These are phyloP conservation scores for Pangasianodon gigas DNA, from an alignment of 2,113 vertebrate species.

Conservation along the genomic window DNA sequence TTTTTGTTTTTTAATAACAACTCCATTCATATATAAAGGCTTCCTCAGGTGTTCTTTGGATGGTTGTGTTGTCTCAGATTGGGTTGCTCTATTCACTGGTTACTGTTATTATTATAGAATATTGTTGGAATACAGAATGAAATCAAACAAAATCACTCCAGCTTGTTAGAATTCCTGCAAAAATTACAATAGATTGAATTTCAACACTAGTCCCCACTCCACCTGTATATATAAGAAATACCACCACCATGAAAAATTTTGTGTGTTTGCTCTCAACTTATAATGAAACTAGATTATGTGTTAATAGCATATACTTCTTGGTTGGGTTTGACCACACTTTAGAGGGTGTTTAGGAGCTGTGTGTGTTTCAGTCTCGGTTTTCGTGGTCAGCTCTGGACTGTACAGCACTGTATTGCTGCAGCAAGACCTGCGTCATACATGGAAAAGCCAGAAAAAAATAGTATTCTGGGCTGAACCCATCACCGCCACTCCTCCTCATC, in stretches of 20 bases:
- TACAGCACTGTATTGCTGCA: constrained; percentile 67
- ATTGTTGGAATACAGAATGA: not conserved
- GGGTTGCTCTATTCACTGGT: not conserved
- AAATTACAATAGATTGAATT: not conserved
- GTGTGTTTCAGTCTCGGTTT: constrained; percentile 56
- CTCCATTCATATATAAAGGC: not conserved
- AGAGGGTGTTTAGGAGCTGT: constrained; percentile 4
- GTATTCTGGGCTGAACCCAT: constrained; percentile 68
- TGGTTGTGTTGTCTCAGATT: not conserved
- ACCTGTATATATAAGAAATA: not conserved
- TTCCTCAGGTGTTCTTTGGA: not conserved
- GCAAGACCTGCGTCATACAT: constrained; percentile 68
- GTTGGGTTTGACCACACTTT: not conserved
- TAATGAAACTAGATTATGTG: constrained; percentile 29
- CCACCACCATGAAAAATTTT: not conserved
- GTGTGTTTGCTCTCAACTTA: not conserved
- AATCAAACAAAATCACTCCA: not conserved
- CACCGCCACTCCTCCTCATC: constrained; percentile 42
- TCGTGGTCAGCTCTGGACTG: constrained; percentile 67
- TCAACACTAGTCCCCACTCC: not conserved
- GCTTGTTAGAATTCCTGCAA: not conserved
- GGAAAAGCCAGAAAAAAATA: constrained; percentile 61
- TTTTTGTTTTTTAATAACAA: not conserved
- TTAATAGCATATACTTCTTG: constrained; percentile 11
- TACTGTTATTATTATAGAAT: not conserved